These are phyloP conservation scores for Nemotelus pantherinus DNA, from an alignment of 2,888 invertebrate species.

Conservation along the genomic window DNA sequence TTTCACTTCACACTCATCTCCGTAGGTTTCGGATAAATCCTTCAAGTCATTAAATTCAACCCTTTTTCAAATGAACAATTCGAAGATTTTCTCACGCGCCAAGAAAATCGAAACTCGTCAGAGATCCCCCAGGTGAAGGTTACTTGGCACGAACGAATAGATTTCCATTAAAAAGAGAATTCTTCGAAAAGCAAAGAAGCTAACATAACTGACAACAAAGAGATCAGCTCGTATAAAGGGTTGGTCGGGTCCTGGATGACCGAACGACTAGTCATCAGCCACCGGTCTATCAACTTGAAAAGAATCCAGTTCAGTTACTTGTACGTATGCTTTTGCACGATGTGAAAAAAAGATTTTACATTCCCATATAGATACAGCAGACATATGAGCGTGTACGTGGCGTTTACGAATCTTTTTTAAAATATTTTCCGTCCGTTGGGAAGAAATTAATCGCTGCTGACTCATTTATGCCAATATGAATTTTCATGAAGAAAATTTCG, in stretches of 20 bases:
- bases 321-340: not conserved
- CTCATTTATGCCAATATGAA: constrained; percentile 46
- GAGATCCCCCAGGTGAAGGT: constrained; percentile 32
- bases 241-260: not conserved
- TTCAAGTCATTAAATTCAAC: constrained; percentile 30
- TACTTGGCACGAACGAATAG: constrained; percentile 37
- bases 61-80: constrained; percentile 18
- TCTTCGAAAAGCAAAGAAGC: constrained; percentile 28
- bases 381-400: too few relatives aligned
- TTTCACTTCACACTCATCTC: not conserved
- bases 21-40: constrained; percentile 11
- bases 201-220: constrained; percentile 6
- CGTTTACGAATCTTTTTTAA: too few relatives aligned
- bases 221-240: constrained; percentile 32
- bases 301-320: constrained; percentile 31
- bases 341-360: not conserved
- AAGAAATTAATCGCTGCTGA: constrained; percentile 43
- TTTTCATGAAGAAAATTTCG: constrained; percentile 31
- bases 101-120: not conserved
- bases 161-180: constrained; percentile 36
- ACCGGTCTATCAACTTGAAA: constrained; percentile 43
- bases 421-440: constrained; percentile 5
- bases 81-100: constrained; percentile 39
- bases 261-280: not conserved
- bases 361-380: too few relatives aligned